Conservation (phyloP, 2,888 invertebrate genomes). For the Hoplodrina ambigua region DNA sequence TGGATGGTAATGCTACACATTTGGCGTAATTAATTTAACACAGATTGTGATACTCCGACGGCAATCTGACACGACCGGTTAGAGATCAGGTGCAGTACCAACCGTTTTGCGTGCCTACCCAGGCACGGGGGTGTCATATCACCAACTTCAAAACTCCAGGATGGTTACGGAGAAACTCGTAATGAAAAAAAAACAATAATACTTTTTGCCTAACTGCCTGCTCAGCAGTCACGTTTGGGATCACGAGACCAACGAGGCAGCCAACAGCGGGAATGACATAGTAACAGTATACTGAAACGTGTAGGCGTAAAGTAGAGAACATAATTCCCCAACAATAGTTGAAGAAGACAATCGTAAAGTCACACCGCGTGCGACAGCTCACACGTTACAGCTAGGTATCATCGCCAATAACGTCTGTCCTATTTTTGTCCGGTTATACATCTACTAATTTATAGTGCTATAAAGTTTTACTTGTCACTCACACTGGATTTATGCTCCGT, state of each 20-base stretch:
- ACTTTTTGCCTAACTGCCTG: too few species aligned
- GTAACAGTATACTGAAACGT: constrained; percentile 21
- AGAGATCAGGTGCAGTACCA: too few species aligned
- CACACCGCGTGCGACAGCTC: constrained; percentile 83
- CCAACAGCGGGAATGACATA: constrained; percentile 1
- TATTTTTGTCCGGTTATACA: constrained; percentile 85
- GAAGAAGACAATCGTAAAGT: constrained; percentile 76
- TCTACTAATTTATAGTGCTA: constrained; percentile 87
- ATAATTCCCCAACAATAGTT: constrained; percentile 63
- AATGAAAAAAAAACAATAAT: too few species aligned
- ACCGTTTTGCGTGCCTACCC: too few species aligned
- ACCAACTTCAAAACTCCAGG: too few species aligned
- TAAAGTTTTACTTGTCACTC: constrained; percentile 90
- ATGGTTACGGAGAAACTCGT: too few species aligned
- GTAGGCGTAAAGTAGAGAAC: constrained; percentile 38
- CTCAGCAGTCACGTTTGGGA: too few species aligned
- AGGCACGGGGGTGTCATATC: too few species aligned
- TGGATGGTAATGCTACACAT: too few species aligned
- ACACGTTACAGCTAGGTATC: constrained; percentile 83
- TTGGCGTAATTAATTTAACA: not conserved
- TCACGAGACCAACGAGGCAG: too few species aligned
- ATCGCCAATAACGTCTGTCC: constrained; percentile 78
- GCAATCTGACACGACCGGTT: too few species aligned
- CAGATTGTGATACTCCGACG: too few species aligned
- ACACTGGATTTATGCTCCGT: constrained; percentile 84